A percentile compares a stretch with the other conserved stretches of the same genome.
Conservation (phyloP, 2,888 invertebrate species). For the Archaeoteleia sp. region DNA sequence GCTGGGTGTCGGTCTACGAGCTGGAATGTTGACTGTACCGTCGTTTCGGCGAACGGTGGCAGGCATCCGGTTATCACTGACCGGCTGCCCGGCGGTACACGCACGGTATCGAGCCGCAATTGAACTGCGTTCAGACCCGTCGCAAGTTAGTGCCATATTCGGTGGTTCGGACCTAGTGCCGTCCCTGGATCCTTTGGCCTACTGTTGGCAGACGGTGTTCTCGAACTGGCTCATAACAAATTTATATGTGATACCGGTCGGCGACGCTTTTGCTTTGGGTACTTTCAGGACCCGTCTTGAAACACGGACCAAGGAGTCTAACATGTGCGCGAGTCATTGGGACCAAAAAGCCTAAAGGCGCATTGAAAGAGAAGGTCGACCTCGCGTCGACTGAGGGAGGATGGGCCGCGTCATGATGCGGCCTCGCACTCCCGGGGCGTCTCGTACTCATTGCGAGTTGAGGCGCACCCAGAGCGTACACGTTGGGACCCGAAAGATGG, state of each 20-base stretch:
- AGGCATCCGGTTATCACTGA: conserved; percentile 68
- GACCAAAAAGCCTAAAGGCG: conserved; percentile 79
- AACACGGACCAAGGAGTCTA: conserved; percentile 86
- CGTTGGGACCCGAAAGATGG: conserved; percentile 85
- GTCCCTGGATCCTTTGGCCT: conserved; percentile 55
- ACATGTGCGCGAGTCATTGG: conserved; percentile 83
- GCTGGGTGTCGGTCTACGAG: conserved; percentile 75
- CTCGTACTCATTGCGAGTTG: conserved; percentile 71
- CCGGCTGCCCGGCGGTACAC: conserved; percentile 65
- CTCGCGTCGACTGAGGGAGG: conserved; percentile 74
- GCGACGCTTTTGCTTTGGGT: conserved; percentile 69
- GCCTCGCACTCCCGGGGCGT: conserved; percentile 79
- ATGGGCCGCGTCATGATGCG: conserved; percentile 74
- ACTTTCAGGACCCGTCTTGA: conserved; percentile 82
- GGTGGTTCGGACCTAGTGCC: conserved; percentile 59
- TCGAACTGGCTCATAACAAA: conserved; percentile 57
- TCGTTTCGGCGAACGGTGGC: conserved; percentile 47
- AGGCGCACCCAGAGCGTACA: conserved; percentile 80
- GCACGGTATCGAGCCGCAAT: conserved; percentile 66
- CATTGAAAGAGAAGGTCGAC: conserved; percentile 80
- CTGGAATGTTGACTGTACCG: conserved; percentile 64
- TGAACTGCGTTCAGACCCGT: conserved; percentile 54
- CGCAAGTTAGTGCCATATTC: conserved; percentile 53
- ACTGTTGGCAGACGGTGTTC: conserved; percentile 61
- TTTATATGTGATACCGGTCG: conserved; percentile 54